These are phyloP conservation scores for Petrolisthes cinctipes DNA, from an alignment of 2,888 invertebrate genomes.

Conservation along the genomic window DNA sequence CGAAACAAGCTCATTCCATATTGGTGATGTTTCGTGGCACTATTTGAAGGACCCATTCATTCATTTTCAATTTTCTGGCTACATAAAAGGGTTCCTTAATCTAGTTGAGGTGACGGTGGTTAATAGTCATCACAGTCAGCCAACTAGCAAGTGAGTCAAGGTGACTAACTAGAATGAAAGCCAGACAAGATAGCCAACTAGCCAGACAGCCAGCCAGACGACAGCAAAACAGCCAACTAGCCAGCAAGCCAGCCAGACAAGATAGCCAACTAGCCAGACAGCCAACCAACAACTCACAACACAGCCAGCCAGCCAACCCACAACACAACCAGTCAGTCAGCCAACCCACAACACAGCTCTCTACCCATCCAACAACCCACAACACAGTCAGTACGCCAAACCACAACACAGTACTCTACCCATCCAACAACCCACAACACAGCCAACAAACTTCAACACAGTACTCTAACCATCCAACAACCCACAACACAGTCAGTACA, in stretches of 20 bases:
- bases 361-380: not conserved
- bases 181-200: not conserved
- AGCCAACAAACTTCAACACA: too few species aligned
- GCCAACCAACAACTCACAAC: not conserved
- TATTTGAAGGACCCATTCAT: too few species aligned
- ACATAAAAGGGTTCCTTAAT: too few species aligned
- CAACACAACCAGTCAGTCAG: not conserved
- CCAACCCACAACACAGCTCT: too few species aligned
- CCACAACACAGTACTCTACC: not conserved
- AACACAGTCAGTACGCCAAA: not conserved
- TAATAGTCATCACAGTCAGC: not conserved
- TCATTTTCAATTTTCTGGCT: too few species aligned
- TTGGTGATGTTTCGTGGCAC: too few species aligned
- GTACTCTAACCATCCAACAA: not conserved
- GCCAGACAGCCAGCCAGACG: not conserved
- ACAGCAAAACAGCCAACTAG: not conserved
- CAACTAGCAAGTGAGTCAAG: not conserved
- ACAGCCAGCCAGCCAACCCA: not conserved
- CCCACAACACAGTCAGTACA: not conserved
- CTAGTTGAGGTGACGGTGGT: too few species aligned
- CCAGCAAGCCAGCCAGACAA: not conserved
- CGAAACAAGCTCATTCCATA: too few species aligned
- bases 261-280: not conserved
- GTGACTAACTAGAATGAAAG: not conserved
- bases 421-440: not conserved